These are phyloP conservation scores for Nebria salina DNA, from an alignment of 2,888 invertebrate genomes.

Conservation along the genomic window DNA sequence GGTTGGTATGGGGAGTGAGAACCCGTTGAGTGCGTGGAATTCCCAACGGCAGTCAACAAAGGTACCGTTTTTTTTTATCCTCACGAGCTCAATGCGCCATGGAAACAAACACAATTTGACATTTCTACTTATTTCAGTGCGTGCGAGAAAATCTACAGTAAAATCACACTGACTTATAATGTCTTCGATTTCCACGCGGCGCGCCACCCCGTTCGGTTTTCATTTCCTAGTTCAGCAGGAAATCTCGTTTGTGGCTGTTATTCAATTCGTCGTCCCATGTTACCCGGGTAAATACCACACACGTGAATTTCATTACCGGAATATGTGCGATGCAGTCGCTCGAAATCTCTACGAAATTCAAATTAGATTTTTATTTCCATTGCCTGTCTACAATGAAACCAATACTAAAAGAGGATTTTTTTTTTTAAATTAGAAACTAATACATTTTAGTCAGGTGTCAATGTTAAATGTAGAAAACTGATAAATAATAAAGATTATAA, in stretches of 20 bases:
- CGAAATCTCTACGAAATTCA: background rate
- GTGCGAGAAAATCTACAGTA: background rate
- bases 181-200: background rate
- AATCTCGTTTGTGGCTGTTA: background rate
- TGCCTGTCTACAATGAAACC: background rate
- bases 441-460: no score
- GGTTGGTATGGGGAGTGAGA: background rate
- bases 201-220: background rate
- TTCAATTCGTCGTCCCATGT: background rate
- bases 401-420: background rate
- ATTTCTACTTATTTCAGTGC: background rate
- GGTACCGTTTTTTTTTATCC: background rate
- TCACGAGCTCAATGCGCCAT: background rate
- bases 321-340: background rate
- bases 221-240: background rate
- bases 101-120: slow-evolving; percentile 1
- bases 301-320: background rate
- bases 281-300: background rate
- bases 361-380: slow-evolving; percentile 14
- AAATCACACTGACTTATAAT: background rate
- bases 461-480: background rate
- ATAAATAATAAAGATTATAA: background rate
- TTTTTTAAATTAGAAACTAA: no score
- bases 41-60: background rate
- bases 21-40: background rate